Evolutionary conservation across 2,888 invertebrate species (phyloP).

Genomic region (Thumatha senex): DNA sequence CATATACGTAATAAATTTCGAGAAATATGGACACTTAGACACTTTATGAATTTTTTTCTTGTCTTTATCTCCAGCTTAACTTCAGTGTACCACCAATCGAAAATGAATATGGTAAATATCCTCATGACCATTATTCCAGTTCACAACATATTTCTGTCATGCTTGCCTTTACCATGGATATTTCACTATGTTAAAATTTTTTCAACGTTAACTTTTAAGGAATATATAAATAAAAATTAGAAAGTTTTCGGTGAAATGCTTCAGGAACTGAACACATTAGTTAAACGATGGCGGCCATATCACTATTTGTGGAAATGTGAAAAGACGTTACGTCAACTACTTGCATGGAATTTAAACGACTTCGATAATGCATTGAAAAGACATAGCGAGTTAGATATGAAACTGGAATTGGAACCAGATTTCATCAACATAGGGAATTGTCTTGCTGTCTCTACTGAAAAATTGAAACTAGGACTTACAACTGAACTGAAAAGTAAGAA

Average conservation of each 20-base stretch:
- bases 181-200: too few species aligned
- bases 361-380: conserved; percentile 89
- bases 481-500: conserved; percentile 89
- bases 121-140: too few species aligned
- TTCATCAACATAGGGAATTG: conserved; percentile 88
- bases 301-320: conserved; percentile 94
- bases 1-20: too few species aligned
- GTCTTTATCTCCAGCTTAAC: too few species aligned
- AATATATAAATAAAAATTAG: too few species aligned
- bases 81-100: too few species aligned
- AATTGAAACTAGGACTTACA: conserved; percentile 92
- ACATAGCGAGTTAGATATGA: conserved; percentile 90
- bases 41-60: too few species aligned
- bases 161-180: too few species aligned
- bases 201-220: too few species aligned
- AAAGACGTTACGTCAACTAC: conserved; percentile 89
- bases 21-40: too few species aligned
- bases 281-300: conserved; percentile 94
- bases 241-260: conserved; percentile 17
- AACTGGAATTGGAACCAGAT: conserved; percentile 89
- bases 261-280: conserved; percentile 91
- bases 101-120: too few species aligned
- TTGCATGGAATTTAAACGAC: conserved; percentile 88
- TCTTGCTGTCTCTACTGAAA: conserved; percentile 91
- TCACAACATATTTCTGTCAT: too few species aligned